Conservation (phyloP, 2,797 vertebrate species). For the Acropternis orthonyx region DNA sequence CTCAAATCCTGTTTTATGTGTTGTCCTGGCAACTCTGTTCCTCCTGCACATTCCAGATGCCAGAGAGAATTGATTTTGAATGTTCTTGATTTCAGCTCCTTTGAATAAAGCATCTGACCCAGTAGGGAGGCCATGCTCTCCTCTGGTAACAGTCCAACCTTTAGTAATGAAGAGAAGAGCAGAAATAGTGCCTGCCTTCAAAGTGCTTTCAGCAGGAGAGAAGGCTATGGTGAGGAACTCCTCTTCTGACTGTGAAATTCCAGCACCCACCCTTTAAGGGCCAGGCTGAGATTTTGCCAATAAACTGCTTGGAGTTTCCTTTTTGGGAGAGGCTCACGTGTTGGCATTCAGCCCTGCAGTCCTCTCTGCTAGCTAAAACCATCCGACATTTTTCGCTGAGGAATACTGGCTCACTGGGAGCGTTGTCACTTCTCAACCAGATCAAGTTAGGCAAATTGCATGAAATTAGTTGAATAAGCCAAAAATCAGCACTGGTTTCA, state of each 20-base stretch:
- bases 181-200: not conserved
- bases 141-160: not conserved
- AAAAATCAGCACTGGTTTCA: rapidly evolving
- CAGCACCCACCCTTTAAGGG: not conserved
- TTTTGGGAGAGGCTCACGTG: not conserved
- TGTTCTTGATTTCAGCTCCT: constrained; percentile 21
- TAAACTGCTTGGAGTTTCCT: not conserved
- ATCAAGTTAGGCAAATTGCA: not conserved
- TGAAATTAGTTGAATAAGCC: not conserved
- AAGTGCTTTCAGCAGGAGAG: not conserved
- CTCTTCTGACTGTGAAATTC: not conserved
- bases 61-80: constrained; percentile 52
- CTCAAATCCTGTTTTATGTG: constrained; percentile 46
- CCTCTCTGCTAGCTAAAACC: not conserved
- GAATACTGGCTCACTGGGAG: not conserved
- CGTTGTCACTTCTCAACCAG: not conserved
- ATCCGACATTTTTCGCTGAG: not conserved
- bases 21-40: constrained; percentile 54
- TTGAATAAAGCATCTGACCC: constrained; percentile 45
- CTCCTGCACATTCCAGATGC: constrained; percentile 52
- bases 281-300: not conserved
- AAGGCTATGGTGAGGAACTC: not conserved
- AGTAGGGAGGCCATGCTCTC: not conserved
- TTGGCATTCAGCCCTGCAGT: not conserved
- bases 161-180: constrained; percentile 14